Evolutionary conservation across 2,888 invertebrate genomes (phyloP), one percentile per base, ranked within the genome.

Genomic region (Sarcophaga variegata): DNA sequence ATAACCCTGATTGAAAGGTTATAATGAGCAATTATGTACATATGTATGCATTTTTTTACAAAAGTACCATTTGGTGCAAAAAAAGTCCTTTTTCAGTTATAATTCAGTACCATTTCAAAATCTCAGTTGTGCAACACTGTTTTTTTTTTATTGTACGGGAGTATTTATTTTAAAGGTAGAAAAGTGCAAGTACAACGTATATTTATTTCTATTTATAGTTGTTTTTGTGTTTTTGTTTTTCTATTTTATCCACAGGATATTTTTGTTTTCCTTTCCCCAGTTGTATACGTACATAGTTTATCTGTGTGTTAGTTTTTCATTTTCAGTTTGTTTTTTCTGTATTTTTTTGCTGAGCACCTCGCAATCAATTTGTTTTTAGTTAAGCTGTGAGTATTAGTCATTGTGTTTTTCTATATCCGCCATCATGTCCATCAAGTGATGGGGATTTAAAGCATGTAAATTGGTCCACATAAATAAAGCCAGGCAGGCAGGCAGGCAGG

Each of bases 301-400:
- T 37, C 37, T 37, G 37, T 83, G 37, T 83, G 69, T 69, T 69
- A 78, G 62, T 78, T 69, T 78, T 62, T 37, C 60, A 69, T 81
- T 25, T 84, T 87, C 77, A 78, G 81, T 87, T 87, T 71, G 63
- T n/a, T 78, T 69, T 78, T 22, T 81, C 63, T 83, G 80, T 70
- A 71, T 49, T 49, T 12, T 49, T 49, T 1, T 49, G 11, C 14
- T 14, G 14, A 14, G 4, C 49, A 49, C 0, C 37, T 37, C 37
- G 66, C 83, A 45, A 87, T 87, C 81, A 81, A 84, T 87, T 87
- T 75, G 63, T 14, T 78, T 69, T 78, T 71, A 78, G 83, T 78
- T 83, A 77, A 86, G 76, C 86, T 83, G 76, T 79, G 79, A 76
- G 81, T 79, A 86, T 82, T 82, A 79, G 85, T 78, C 64, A 85